These are phyloP conservation scores for Antitype chi DNA, from an alignment of 2,888 invertebrate genomes.

Conservation along the genomic window DNA sequence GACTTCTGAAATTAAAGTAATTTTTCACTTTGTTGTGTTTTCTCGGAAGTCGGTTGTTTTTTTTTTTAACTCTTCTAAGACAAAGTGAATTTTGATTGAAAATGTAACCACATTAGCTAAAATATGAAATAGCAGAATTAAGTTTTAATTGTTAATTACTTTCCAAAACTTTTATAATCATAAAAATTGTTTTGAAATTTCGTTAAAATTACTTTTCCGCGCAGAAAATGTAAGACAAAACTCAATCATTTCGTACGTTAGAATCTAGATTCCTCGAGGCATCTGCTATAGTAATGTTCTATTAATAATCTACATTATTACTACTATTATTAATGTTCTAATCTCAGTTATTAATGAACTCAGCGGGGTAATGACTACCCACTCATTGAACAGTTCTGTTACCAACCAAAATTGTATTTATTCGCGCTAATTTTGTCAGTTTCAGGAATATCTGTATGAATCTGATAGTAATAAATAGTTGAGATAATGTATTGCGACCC, in stretches of 20 bases:
- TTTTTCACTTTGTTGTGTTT: too few species aligned
- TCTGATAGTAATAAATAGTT: conserved; percentile 58
- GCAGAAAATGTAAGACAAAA: background rate
- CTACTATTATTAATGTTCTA: conserved; percentile 33
- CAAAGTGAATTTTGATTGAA: too few species aligned
- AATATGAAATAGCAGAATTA: background rate
- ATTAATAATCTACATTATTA: conserved; percentile 30
- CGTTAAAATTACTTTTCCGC: background rate
- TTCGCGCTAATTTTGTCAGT: conserved; percentile 8
- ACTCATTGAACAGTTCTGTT: conserved; percentile 39
- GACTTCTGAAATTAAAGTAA: too few species aligned
- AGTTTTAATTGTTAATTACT: conserved; percentile 12
- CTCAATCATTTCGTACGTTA: background rate
- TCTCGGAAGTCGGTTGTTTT: too few species aligned
- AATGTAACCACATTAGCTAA: background rate
- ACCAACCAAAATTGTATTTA: conserved; percentile 12
- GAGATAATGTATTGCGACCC: conserved; percentile 75
- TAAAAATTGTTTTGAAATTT: background rate
- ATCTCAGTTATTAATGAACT: conserved; percentile 64
- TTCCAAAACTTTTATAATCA: conserved; percentile 1
- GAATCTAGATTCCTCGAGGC: conserved; percentile 34
- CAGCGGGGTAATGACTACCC: conserved; percentile 54
- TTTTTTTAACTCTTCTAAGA: too few species aligned
- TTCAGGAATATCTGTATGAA: conserved; percentile 17
- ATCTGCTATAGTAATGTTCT: conserved; percentile 17